These are phyloP conservation scores for Danaus melanippus DNA, from an alignment of 1,140 invertebrate genomes.

Conservation along the genomic window DNA sequence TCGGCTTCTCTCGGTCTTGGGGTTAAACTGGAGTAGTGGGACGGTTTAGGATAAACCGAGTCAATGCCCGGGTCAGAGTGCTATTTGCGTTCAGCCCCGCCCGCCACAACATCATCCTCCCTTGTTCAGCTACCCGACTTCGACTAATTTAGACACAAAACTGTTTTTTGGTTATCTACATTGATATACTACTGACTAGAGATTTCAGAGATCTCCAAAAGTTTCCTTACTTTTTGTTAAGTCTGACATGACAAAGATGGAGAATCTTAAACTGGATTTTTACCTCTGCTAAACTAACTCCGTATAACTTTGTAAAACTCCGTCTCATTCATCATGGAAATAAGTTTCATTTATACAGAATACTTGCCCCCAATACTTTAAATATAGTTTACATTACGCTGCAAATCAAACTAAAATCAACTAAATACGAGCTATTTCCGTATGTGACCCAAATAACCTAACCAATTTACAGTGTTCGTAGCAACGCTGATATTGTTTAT, in stretches of 20 bases:
- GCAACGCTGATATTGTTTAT: slow-evolving; percentile 30
- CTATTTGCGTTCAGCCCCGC: slow-evolving; percentile 60
- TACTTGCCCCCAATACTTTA: too few relatives aligned
- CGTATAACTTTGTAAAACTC: too few relatives aligned
- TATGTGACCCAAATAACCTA: slow-evolving; percentile 28
- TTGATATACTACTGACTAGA: too few relatives aligned
- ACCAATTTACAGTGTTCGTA: slow-evolving; percentile 31
- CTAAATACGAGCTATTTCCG: slow-evolving; percentile 2
- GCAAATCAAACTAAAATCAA: slow-evolving; percentile 2
- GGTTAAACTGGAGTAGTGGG: slow-evolving; percentile 67
- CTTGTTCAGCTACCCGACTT: slow-evolving; percentile 41
- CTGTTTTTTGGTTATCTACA: slow-evolving; percentile 32
- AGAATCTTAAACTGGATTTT: too few relatives aligned
- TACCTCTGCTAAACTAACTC: too few relatives aligned
- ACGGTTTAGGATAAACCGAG: slow-evolving; percentile 70
- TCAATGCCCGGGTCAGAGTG: slow-evolving; percentile 68
- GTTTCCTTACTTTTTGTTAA: not conserved
- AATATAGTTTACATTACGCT: too few relatives aligned
- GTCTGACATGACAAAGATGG: slow-evolving; percentile 4
- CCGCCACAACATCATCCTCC: slow-evolving; percentile 39
- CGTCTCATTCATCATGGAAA: too few relatives aligned
- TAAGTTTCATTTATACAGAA: too few relatives aligned
- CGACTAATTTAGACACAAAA: slow-evolving; percentile 57
- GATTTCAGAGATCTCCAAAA: too few relatives aligned
- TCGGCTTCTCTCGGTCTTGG: slow-evolving; percentile 34